These are phyloP conservation scores for Leucania comma DNA, from an alignment of 2,888 invertebrate genomes.

Conservation along the genomic window DNA sequence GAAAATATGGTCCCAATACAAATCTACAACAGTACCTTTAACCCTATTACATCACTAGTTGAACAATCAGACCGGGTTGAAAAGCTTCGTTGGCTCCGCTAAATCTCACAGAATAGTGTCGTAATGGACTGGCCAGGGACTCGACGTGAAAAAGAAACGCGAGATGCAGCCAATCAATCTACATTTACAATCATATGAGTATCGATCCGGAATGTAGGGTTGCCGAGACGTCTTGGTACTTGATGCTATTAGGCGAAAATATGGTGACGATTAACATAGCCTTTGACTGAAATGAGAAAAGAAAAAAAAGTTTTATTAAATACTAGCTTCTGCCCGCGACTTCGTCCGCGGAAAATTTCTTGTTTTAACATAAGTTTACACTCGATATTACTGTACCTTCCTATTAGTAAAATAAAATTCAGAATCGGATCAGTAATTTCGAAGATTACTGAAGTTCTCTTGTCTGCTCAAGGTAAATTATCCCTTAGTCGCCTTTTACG, in stretches of 20 bases:
- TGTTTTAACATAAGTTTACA: too few relatives aligned
- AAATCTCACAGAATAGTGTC: constrained; percentile 80
- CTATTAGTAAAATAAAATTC: too few relatives aligned
- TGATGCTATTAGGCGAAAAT: neutral
- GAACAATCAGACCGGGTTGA: constrained; percentile 54
- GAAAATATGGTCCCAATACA: constrained; percentile 17
- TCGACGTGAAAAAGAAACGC: constrained; percentile 83
- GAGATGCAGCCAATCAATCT: constrained; percentile 88
- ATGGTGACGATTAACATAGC: too few relatives aligned
- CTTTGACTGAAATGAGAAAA: neutral
- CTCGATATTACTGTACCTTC: too few relatives aligned
- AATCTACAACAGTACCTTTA: constrained; percentile 26
- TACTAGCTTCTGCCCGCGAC: too few relatives aligned
- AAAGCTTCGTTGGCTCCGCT: constrained; percentile 66
- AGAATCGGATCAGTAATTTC: too few relatives aligned
- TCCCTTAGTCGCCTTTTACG: too few relatives aligned
- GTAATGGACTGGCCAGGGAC: constrained; percentile 79
- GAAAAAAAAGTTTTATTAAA: too few relatives aligned
- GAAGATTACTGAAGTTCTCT: too few relatives aligned
- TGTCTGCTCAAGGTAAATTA: too few relatives aligned
- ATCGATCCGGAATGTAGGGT: constrained; percentile 76
- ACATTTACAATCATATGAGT: constrained; percentile 90
- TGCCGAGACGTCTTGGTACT: constrained; percentile 69
- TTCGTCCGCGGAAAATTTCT: too few relatives aligned
- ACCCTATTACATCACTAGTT: constrained; percentile 27